A percentile compares a stretch with the other conserved stretches of the same genome.
phyloP scores from a whole-genome alignment of 2,113 vertebrate genomes.

The Nesoenas mayeri region DNA sequence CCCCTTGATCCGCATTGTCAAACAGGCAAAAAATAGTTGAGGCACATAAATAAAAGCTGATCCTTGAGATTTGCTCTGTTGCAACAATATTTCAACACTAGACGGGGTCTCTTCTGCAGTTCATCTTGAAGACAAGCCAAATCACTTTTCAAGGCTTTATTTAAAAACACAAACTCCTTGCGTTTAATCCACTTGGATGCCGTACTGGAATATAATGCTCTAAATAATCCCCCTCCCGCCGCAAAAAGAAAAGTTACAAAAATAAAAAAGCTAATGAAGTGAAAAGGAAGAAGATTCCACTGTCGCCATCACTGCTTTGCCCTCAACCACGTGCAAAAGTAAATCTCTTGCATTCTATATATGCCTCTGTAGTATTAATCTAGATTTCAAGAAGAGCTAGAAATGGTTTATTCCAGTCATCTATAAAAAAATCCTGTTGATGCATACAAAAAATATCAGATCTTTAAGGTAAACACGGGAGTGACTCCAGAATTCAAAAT shows the following conservation, averaged over 20 bases:
- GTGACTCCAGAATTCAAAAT: background rate
- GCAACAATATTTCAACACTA: background rate
- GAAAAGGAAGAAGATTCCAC: background rate
- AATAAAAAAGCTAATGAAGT: background rate
- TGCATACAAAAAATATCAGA: background rate
- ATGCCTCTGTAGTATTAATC: background rate
- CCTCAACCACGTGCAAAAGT: accelerated
- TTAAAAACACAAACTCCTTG: background rate
- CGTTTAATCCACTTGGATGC: background rate
- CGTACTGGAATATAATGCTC: background rate
- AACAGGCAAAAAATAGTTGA: background rate
- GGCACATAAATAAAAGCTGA: background rate
- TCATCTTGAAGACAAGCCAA: background rate
- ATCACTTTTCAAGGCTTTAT: background rate
- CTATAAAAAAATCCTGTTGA: background rate
- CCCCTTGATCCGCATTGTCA: background rate
- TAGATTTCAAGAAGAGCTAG: background rate
- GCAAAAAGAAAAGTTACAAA: background rate
- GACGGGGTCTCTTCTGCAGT: background rate
- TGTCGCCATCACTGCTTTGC: background rate
- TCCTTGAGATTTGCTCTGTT: background rate
- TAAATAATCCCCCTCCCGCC: background rate
- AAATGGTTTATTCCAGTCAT: background rate
- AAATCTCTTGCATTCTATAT: background rate
- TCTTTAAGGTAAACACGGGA: background rate